Evolutionary conservation across 2,797 vertebrate species (phyloP).

Genomic region (Erethizon dorsatum): DNA sequence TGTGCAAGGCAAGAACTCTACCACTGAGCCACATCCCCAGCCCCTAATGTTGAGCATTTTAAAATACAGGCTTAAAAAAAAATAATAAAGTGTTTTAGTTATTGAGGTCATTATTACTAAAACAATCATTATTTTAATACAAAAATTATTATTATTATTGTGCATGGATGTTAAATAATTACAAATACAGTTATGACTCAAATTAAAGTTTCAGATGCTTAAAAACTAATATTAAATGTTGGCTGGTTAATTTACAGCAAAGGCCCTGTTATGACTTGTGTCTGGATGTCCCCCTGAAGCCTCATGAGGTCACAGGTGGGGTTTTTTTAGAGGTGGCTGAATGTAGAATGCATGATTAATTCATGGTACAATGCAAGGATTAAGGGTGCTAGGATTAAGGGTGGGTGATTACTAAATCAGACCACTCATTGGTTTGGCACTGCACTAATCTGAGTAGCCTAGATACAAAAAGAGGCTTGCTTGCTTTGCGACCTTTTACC

Average conservation of each 20-base stretch:
- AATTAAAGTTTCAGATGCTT: slow-evolving; percentile 26
- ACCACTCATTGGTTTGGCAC: not conserved
- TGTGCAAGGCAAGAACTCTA: too few species aligned
- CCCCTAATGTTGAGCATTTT: slow-evolving; percentile 13
- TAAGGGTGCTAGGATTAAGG: not conserved
- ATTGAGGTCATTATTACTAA: slow-evolving; percentile 1
- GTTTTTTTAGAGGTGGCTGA: not conserved
- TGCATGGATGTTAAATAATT: not conserved
- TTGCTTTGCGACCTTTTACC: not conserved
- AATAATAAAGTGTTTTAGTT: not conserved
- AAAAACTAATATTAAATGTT: slow-evolving; percentile 14
- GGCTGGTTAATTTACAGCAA: not conserved
- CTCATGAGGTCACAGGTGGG: not conserved
- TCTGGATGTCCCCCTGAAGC: not conserved
- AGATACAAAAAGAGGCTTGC: not conserved
- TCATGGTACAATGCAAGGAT: not conserved
- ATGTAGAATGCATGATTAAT: not conserved
- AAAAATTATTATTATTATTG: not conserved
- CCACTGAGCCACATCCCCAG: too few species aligned
- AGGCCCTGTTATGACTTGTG: not conserved
- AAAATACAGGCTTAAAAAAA: slow-evolving; percentile 29
- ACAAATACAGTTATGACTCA: not conserved
- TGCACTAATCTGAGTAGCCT: not conserved
- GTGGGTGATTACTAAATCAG: not conserved
- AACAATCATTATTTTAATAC: slow-evolving; percentile 26